Evolutionary conservation across 2,113 vertebrate genomes (phyloP).

Genomic region (Marcusenius ussheri): DNA sequence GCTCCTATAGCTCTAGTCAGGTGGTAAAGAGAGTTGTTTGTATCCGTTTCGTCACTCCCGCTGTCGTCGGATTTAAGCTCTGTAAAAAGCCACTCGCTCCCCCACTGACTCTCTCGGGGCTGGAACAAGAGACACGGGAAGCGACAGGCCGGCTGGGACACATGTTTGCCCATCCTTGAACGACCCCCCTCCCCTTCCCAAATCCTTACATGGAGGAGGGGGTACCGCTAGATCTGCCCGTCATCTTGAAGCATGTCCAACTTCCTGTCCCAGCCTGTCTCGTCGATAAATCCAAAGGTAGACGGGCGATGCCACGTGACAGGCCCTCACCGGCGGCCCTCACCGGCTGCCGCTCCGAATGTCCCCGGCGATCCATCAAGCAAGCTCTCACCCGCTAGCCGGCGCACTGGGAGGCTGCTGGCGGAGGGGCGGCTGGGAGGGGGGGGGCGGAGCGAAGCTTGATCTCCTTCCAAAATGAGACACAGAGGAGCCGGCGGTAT

Average conservation of each 20-base stretch:
- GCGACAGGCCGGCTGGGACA: constrained; percentile 1
- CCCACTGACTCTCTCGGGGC: constrained; percentile 6
- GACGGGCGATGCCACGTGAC: background rate
- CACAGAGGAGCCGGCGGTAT: constrained; percentile 47
- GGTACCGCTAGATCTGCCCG: constrained; percentile 61
- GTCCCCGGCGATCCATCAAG: constrained; percentile 73
- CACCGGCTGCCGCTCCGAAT: constrained; percentile 70
- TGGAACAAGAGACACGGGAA: constrained; percentile 8
- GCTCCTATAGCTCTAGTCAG: constrained; percentile 12
- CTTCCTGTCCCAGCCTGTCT: constrained; percentile 40
- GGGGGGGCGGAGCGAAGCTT: constrained; percentile 46
- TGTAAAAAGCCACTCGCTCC: background rate
- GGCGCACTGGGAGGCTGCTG: constrained; percentile 43
- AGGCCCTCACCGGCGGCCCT: constrained; percentile 62
- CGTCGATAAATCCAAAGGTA: constrained; percentile 61
- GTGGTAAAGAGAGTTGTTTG: constrained; percentile 12
- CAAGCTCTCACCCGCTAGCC: constrained; percentile 42
- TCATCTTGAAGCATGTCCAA: constrained; percentile 57
- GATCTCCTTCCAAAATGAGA: constrained; percentile 66
- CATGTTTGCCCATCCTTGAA: background rate
- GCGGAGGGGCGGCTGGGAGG: constrained; percentile 30
- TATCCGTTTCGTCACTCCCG: background rate
- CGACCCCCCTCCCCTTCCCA: background rate
- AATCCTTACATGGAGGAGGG: constrained; percentile 20
- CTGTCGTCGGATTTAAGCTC: constrained; percentile 6